A percentile compares a stretch with the other conserved stretches of the same genome.
phyloP scores from a whole-genome alignment of 2,113 vertebrate species.

The Semnornis frantzii region DNA sequence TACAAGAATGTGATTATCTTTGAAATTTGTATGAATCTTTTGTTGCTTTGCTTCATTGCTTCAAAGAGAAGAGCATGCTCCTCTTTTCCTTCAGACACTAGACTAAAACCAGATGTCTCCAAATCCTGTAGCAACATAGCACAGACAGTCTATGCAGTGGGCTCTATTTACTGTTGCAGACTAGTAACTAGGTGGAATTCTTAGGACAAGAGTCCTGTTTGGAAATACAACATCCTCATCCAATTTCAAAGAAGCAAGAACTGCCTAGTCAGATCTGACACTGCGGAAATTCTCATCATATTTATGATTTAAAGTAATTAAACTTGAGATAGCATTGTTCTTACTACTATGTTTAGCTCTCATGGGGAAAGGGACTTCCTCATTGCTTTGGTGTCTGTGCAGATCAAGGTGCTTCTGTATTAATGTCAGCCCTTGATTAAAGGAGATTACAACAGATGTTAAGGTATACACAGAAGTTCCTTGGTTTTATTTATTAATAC shows the following conservation, averaged over 20 bases:
- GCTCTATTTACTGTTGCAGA: background rate
- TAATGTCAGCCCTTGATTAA: background rate
- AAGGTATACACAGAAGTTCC: background rate
- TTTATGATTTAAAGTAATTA: background rate
- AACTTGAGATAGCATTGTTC: background rate
- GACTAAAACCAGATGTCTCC: background rate
- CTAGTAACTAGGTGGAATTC: background rate
- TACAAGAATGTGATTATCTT: background rate
- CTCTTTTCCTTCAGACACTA: background rate
- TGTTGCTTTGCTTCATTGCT: background rate
- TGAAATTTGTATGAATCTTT: background rate
- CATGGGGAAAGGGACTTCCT: background rate
- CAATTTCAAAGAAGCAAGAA: background rate
- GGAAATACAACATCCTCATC: background rate
- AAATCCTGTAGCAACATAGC: background rate
- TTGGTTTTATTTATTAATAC: background rate
- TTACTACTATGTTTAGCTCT: background rate
- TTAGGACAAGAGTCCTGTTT: background rate
- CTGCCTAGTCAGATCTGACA: background rate
- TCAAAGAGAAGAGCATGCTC: background rate
- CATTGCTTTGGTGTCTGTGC: background rate
- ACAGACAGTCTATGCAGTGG: rapidly evolving
- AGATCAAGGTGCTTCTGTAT: background rate
- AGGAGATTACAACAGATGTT: background rate
- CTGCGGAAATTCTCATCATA: background rate